These are phyloP conservation scores for Pomatorhinus ruficollis DNA, from an alignment of 2,113 vertebrate species.

Conservation along the genomic window DNA sequence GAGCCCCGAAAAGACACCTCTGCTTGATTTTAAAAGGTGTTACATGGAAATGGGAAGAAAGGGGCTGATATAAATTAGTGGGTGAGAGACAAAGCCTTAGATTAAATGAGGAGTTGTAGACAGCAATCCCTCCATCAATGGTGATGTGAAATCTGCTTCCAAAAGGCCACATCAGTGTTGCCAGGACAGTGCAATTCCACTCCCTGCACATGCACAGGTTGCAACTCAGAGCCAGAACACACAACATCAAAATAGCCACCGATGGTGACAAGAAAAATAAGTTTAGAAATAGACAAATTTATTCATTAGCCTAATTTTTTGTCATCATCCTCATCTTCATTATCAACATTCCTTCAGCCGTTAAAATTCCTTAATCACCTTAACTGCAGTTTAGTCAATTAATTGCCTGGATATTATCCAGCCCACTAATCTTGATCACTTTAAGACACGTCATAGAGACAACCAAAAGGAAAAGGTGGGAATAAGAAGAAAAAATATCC, in stretches of 20 bases:
- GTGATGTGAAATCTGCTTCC: background rate
- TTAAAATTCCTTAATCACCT: background rate
- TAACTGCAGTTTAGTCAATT: background rate
- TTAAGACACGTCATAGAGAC: background rate
- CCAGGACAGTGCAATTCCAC: background rate
- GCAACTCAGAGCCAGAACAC: background rate
- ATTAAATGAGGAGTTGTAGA: background rate
- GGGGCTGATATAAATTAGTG: constrained; percentile 5
- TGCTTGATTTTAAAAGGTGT: constrained; percentile 15
- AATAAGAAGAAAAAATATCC: rapidly evolving
- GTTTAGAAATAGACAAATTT: background rate
- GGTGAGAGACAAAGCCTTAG: background rate
- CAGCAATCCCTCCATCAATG: background rate
- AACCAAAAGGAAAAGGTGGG: background rate
- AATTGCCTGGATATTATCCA: background rate
- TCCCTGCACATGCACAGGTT: background rate
- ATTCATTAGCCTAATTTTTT: background rate
- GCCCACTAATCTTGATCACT: background rate
- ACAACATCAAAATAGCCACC: background rate
- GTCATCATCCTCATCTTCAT: background rate
- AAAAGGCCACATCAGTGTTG: background rate
- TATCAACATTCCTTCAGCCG: background rate
- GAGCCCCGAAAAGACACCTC: background rate
- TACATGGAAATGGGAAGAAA: constrained; percentile 1
- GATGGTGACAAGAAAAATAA: background rate